Percentiles rank a stretch among this genome's conserved stretches.
phyloP scores from a whole-genome alignment of 2,113 vertebrate genomes.

The Sturnira hondurensis region DNA sequence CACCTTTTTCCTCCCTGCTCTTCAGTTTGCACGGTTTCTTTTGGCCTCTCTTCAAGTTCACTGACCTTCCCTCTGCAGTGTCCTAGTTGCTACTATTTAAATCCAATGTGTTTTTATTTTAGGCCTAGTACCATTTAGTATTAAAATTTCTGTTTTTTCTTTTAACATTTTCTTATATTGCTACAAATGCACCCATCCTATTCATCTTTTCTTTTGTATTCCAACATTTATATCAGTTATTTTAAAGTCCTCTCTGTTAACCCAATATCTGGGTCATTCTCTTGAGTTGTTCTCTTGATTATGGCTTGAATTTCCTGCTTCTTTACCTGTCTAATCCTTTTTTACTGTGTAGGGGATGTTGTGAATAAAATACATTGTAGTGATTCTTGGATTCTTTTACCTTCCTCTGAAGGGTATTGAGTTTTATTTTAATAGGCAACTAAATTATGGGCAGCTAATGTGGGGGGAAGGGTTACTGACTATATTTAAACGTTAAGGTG shows the following conservation, averaged over 20 bases:
- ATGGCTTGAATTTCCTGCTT: not conserved
- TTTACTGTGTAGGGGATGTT: not conserved
- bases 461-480: not conserved
- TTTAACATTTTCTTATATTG: not conserved
- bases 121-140: not conserved
- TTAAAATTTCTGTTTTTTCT: not conserved
- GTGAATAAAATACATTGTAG: not conserved
- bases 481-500: not conserved
- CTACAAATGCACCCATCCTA: not conserved
- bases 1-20: not conserved
- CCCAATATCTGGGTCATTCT: not conserved
- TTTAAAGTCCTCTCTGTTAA: not conserved
- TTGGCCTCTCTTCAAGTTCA: not conserved
- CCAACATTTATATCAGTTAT: not conserved
- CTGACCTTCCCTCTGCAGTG: not conserved
- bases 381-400: not conserved
- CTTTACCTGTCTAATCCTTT: not conserved
- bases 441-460: not conserved
- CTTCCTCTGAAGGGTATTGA: not conserved
- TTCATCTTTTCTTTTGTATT: not conserved
- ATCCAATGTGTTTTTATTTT: not conserved
- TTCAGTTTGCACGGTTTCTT: not conserved
- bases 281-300: not conserved
- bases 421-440: constrained; percentile 15
- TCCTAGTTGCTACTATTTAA: not conserved